These are phyloP conservation scores for Xylota sylvarum DNA, from an alignment of 2,888 invertebrate species.

Conservation along the genomic window DNA sequence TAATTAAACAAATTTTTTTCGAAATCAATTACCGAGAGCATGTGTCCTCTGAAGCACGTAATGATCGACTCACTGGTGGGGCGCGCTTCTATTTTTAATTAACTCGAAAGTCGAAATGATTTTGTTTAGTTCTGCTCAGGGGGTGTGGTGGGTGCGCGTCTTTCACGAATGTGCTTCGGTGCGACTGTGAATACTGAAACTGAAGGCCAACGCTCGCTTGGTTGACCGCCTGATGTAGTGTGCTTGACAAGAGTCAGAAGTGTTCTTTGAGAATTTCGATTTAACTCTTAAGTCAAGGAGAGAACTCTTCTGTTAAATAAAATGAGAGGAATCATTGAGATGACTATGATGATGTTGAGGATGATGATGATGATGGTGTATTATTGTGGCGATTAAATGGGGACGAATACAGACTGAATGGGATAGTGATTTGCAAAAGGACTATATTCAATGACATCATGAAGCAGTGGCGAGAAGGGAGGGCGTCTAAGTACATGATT, in stretches of 20 bases:
- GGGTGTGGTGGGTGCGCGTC: slow-evolving; percentile 20
- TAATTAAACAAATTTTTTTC: slow-evolving; percentile 39
- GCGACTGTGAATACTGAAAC: background rate
- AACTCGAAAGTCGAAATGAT: slow-evolving; percentile 20
- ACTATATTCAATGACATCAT: background rate
- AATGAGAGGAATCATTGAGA: slow-evolving; percentile 17
- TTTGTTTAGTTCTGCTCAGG: slow-evolving; percentile 8
- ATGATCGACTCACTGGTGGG: slow-evolving; percentile 23
- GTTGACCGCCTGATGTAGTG: slow-evolving; percentile 27
- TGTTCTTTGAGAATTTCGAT: slow-evolving; percentile 40
- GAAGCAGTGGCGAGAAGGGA: background rate
- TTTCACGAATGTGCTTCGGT: background rate
- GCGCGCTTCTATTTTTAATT: slow-evolving; percentile 57
- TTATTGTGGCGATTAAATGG: background rate
- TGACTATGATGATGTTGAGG: slow-evolving; percentile 12
- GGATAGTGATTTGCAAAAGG: background rate
- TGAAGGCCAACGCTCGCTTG: slow-evolving; percentile 15
- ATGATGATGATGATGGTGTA: background rate
- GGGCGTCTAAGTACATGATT: background rate
- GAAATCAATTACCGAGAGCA: slow-evolving; percentile 28
- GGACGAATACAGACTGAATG: background rate
- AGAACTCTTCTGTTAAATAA: slow-evolving; percentile 20
- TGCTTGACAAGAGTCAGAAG: slow-evolving; percentile 40
- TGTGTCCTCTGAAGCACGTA: slow-evolving; percentile 44
- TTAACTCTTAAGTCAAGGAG: slow-evolving; percentile 19